A percentile compares a stretch with the other conserved stretches of the same genome.
Evolutionary conservation across 2,888 invertebrate species (phyloP).

Genomic region (Epinotia nisella): DNA sequence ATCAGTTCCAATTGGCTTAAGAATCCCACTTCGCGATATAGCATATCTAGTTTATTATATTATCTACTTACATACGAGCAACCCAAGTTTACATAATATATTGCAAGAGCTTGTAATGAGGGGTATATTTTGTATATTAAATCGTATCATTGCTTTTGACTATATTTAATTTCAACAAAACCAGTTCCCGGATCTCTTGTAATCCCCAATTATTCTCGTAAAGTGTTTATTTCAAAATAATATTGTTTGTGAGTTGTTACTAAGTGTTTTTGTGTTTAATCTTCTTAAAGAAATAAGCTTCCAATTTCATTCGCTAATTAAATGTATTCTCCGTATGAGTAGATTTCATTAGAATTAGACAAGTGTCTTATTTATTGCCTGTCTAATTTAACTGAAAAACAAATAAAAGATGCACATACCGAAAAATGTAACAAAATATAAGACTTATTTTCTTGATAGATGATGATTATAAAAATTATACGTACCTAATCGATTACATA

Average conservation of each 20-base stretch:
- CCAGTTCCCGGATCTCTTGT: slow-evolving; percentile 7
- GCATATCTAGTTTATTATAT: too few relatives aligned
- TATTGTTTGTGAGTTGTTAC: not conserved
- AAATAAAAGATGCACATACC: too few relatives aligned
- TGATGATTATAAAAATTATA: too few relatives aligned
- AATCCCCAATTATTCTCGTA: slow-evolving; percentile 33
- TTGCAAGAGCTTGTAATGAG: too few relatives aligned
- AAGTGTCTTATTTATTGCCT: not conserved
- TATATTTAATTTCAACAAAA: not conserved
- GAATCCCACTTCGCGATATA: too few relatives aligned
- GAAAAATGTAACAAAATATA: too few relatives aligned
- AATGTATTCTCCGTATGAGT: not conserved
- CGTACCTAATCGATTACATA: too few relatives aligned
- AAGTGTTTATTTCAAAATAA: slow-evolving; percentile 6
- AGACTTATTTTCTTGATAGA: too few relatives aligned
- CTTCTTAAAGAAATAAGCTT: slow-evolving; percentile 17
- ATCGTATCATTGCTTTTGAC: not conserved
- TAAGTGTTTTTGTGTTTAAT: slow-evolving; percentile 20
- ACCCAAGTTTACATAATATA: too few relatives aligned
- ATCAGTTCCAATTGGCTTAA: too few relatives aligned
- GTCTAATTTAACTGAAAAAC: not conserved
- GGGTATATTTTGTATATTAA: too few relatives aligned
- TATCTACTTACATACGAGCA: too few relatives aligned
- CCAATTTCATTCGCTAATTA: slow-evolving; percentile 7
- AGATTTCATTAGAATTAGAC: not conserved